These are phyloP conservation scores for Pyrgus malvae DNA, from an alignment of 2,888 invertebrate genomes.

Conservation along the genomic window DNA sequence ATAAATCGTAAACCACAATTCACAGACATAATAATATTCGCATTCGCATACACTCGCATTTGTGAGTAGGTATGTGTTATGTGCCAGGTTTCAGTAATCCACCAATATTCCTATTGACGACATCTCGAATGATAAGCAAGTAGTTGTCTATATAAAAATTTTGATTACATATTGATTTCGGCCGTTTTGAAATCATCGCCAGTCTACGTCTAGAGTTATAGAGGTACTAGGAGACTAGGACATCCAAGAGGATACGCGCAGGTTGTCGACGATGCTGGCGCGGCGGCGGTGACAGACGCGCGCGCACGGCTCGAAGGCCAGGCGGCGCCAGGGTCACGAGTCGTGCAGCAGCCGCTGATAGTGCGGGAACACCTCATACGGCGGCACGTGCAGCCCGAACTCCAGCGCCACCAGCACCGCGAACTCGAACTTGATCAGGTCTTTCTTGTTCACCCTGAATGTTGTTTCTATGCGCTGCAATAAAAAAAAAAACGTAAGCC, in stretches of 20 bases:
- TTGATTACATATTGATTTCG: too few relatives aligned
- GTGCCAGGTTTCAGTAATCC: too few relatives aligned
- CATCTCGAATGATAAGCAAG: too few relatives aligned
- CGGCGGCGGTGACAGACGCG: conserved; percentile 52
- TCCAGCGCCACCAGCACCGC: conserved; percentile 96
- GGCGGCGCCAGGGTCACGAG: conserved; percentile 85
- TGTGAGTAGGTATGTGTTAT: too few relatives aligned
- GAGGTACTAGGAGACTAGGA: too few relatives aligned
- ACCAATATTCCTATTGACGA: too few relatives aligned
- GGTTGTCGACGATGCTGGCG: conserved; percentile 62
- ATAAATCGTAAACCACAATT: too few relatives aligned
- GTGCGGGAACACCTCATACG: conserved; percentile 95
- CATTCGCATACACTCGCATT: too few relatives aligned
- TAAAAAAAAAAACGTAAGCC: not conserved
- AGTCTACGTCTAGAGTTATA: too few relatives aligned
- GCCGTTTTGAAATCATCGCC: too few relatives aligned
- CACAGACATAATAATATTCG: too few relatives aligned
- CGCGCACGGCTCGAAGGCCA: conserved; percentile 49
- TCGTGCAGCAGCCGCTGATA: conserved; percentile 96
- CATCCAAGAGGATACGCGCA: conserved; percentile 54
- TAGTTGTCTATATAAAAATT: too few relatives aligned
- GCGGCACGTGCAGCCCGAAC: conserved; percentile 95
- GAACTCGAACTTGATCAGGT: conserved; percentile 95
- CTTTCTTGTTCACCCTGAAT: conserved; percentile 94
- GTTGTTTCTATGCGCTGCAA: conserved; percentile 92